phyloP scores from a whole-genome alignment of 2,113 vertebrate genomes.

The Sterna hirundo region DNA sequence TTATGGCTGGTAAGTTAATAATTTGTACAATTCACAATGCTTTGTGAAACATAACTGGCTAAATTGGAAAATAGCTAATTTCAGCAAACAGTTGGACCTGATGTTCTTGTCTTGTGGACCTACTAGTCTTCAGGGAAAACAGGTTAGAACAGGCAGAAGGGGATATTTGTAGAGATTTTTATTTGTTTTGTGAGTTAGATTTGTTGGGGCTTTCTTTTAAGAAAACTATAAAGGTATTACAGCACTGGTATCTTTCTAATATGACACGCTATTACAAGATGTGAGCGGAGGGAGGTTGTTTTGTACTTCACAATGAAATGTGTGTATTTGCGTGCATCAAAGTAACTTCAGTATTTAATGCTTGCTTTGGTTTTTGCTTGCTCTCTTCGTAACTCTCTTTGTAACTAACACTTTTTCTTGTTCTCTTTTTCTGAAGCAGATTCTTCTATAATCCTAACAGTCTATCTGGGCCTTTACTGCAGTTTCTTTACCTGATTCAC shows the following conservation, averaged over 20 bases:
- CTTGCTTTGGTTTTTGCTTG: constrained; percentile 27
- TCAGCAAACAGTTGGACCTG: background rate
- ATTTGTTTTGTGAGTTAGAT: background rate
- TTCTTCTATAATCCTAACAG: constrained; percentile 76
- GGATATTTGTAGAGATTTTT: background rate
- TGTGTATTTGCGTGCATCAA: background rate
- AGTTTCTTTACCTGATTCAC: constrained; percentile 76
- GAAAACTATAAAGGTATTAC: background rate
- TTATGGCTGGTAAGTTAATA: background rate
- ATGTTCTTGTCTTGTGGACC: background rate
- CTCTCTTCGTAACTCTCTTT: background rate
- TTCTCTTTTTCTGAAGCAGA: constrained; percentile 78
- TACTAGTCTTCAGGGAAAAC: background rate
- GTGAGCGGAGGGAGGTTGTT: background rate
- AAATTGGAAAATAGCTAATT: background rate
- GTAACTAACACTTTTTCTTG: constrained; percentile 68
- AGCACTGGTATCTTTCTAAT: background rate
- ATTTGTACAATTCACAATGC: background rate
- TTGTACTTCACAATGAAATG: background rate
- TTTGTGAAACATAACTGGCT: background rate
- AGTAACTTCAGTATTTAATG: background rate
- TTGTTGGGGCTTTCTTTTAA: background rate
- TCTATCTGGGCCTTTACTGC: constrained; percentile 78
- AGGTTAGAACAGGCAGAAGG: background rate
- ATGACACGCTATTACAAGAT: background rate